Evolutionary conservation across 2,113 vertebrate species (phyloP), one percentile per base, ranked within the genome.

Genomic region (Cercopithecus mona): DNA sequence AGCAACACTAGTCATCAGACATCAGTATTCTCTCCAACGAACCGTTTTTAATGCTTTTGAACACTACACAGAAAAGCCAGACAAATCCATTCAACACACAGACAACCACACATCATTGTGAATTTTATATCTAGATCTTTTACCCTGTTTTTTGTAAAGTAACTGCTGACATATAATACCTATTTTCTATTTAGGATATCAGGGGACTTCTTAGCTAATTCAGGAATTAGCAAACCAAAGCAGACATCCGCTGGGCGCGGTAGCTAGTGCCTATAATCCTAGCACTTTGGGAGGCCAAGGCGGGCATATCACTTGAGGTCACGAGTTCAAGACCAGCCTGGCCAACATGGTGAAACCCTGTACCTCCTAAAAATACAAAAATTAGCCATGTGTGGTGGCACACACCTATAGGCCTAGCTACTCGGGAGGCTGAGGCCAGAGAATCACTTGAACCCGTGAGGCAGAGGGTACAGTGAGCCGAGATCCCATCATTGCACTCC

Each of bases 201-300:
- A 9, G n/a, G 45, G 40, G 10, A 88, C 14, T 59, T 90, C 22
- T 82, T 87, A 48, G 76, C 88, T 90, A 78, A 92, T 64, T 93
- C 64, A 80, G 43, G 86, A 93, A 92, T 14, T 90, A 86, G 85
- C 68, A 84, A 96, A 90, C 27, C 9, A 76, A 88, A 57, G 57
- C 4, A 88, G 64, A 64, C 61, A 64, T 14, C 27, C 6, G 61
- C 61, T 2, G 27, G 27, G 61, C 5, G 13, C 2, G 27, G 61
- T 32, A 13, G 61, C 61, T 64, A 27, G 13, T 0, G 61, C 61
- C 61, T 64, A 2, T 14, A 32, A 64, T 64, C 61, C 61, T 14
- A 64, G 61, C 61, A 64, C 27, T 64, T 64, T 64, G 61, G 61
- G 27, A 64, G 61, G 27, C 61, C 5, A 0, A 64, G 61, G 61